A percentile compares a stretch with the other conserved stretches of the same genome.
phyloP scores from a whole-genome alignment of 2,797 vertebrate genomes.

The Platalea minor region DNA sequence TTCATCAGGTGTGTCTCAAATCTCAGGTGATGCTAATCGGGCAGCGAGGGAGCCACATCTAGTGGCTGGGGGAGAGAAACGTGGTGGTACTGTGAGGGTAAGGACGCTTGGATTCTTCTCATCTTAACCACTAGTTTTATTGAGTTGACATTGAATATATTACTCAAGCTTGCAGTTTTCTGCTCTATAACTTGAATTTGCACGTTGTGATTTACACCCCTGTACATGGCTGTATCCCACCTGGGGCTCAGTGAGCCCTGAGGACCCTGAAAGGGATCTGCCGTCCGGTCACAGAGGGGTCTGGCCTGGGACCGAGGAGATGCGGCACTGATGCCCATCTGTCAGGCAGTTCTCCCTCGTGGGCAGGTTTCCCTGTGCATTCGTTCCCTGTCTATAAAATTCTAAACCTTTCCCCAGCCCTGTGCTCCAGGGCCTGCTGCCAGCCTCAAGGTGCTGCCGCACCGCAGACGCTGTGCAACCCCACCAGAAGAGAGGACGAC shows the following conservation, averaged over 20 bases:
- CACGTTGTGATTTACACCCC: neutral
- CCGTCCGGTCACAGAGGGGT: neutral
- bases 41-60: neutral
- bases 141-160: neutral
- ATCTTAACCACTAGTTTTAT: neutral
- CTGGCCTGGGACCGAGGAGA: neutral
- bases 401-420: neutral
- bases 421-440: neutral
- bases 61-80: rapidly evolving
- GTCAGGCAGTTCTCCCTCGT: rapidly evolving
- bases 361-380: neutral
- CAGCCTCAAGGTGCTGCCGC: neutral
- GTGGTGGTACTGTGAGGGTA: neutral
- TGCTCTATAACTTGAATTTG: neutral
- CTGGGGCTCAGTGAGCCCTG: neutral
- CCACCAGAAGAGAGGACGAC: neutral
- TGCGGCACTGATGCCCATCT: neutral
- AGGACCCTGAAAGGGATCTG: neutral
- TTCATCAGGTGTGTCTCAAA: neutral
- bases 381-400: neutral
- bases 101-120: neutral
- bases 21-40: neutral
- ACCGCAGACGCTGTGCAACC: neutral
- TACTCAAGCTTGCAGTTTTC: neutral
- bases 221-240: rapidly evolving